Evolutionary conservation across 2,888 invertebrate species (phyloP), one percentile per base, ranked within the genome.

Genomic region (Pseudococcus longispinus): DNA sequence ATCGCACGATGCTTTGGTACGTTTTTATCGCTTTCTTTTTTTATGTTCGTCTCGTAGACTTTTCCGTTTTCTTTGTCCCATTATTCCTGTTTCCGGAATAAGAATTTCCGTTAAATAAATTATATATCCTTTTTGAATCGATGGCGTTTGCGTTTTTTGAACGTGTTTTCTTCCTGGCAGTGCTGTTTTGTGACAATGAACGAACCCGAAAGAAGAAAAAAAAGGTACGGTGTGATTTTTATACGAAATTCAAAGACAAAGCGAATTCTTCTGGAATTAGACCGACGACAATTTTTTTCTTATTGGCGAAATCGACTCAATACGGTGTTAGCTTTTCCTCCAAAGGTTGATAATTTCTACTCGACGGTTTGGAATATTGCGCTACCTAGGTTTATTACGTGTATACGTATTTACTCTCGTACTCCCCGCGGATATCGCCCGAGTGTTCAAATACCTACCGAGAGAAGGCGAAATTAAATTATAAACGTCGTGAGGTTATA

Each of bases 71-170:
- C 70, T 70, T 70, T 70, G 70, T 70, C 29, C 29, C 70, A 70
- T 70, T 70, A 70, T 70, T 70, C 70, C 70, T 70, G 70, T 70
- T 70, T 70, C 70, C 70, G 70, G 70, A 70, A 70, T 70, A 70
- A 70, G 70, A 70, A 70, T 70, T 70, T 70, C 70, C 70, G 70
- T 70, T 70, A 70, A 70, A 70, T 70, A 70, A 70, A 70, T 70
- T 70, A 70, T 70, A 70, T 70, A 70, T 70, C 70, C 70, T 70
- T 70, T 70, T 70, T 70, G 70, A 70, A 70, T 70, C 70, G 70
- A 70, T 70, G 70, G 29, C 70, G 70, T 32, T 29, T 70, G 70
- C 70, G 70, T 70, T 70, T 70, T 70, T 70, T 29, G 29, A 70
- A 70, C 70, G 70, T 29, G 70, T 70, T 70, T 70, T 70, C 70